Evolutionary conservation across 2,113 vertebrate species (phyloP).

Genomic region (Lepus timidus): DNA sequence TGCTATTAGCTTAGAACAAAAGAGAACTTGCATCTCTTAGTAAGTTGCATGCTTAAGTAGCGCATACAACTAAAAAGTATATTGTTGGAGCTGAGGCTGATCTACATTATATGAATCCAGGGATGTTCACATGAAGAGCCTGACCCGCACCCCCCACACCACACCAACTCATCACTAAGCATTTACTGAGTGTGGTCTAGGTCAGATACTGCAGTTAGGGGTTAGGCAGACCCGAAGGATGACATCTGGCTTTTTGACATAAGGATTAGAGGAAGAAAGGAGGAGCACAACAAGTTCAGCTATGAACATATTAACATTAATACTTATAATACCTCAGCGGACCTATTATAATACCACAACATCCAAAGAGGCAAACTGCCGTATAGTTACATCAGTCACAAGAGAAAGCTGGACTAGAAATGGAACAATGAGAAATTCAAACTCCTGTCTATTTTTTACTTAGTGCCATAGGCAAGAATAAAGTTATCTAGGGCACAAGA

Average conservation of each 20-base stretch:
- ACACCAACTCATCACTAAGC: not conserved
- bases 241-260: not conserved
- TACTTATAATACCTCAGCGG: not conserved
- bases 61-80: not conserved
- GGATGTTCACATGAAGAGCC: not conserved
- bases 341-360: not conserved
- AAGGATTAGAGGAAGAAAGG: not conserved
- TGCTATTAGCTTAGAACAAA: not conserved
- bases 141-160: accelerated
- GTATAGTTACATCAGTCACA: not conserved
- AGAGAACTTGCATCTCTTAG: not conserved
- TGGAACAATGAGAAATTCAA: not conserved
- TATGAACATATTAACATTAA: not conserved
- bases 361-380: not conserved
- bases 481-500: not conserved
- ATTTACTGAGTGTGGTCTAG: not conserved
- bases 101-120: not conserved
- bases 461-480: not conserved
- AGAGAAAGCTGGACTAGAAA: not conserved
- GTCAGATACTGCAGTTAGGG: not conserved
- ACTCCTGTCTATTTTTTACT: not conserved
- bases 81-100: not conserved
- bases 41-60: not conserved
- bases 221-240: not conserved
- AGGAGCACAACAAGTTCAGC: not conserved